Evolutionary conservation across 2,888 invertebrate genomes (phyloP).

Genomic region (Neoaliturus tenellus): DNA sequence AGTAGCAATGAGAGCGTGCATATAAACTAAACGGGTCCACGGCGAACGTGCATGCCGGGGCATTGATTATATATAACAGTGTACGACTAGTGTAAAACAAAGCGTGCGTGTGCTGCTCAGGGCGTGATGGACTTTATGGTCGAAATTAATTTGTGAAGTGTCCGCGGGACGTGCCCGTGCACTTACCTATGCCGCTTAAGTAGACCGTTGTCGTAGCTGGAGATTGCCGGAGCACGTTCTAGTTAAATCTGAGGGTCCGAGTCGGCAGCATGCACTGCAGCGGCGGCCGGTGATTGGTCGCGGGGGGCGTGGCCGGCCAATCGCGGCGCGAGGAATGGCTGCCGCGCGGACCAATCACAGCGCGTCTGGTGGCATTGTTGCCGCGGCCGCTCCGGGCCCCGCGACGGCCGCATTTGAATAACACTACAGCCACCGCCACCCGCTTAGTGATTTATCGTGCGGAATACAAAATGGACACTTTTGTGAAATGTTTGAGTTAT

Average conservation of each 20-base stretch:
- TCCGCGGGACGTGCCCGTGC: conserved; percentile 52
- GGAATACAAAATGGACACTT: conserved; percentile 51
- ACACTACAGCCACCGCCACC: conserved; percentile 10
- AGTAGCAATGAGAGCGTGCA: conserved; percentile 8
- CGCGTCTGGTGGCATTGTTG: neutral
- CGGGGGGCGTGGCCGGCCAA: conserved; percentile 47
- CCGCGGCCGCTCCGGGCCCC: conserved; percentile 23
- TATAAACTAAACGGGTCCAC: neutral
- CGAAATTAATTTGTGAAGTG: conserved; percentile 58
- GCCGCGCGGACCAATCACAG: conserved; percentile 37
- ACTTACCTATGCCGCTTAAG: conserved; percentile 57
- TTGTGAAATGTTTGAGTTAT: conserved; percentile 25
- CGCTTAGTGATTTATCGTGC: conserved; percentile 47
- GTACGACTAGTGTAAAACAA: conserved; percentile 45
- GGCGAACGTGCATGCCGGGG: conserved; percentile 26
- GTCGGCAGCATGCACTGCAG: conserved; percentile 52
- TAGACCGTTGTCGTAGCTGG: conserved; percentile 39
- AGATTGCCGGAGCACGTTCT: conserved; percentile 52
- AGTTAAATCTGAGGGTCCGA: conserved; percentile 55
- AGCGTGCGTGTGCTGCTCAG: conserved; percentile 50
- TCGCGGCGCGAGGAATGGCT: conserved; percentile 44
- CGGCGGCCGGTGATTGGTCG: conserved; percentile 43
- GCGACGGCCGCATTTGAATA: conserved; percentile 52
- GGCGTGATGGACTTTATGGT: conserved; percentile 52
- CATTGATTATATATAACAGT: conserved; percentile 32